phyloP scores from a whole-genome alignment of 1,140 invertebrate genomes.

The Conus betulinus region DNA sequence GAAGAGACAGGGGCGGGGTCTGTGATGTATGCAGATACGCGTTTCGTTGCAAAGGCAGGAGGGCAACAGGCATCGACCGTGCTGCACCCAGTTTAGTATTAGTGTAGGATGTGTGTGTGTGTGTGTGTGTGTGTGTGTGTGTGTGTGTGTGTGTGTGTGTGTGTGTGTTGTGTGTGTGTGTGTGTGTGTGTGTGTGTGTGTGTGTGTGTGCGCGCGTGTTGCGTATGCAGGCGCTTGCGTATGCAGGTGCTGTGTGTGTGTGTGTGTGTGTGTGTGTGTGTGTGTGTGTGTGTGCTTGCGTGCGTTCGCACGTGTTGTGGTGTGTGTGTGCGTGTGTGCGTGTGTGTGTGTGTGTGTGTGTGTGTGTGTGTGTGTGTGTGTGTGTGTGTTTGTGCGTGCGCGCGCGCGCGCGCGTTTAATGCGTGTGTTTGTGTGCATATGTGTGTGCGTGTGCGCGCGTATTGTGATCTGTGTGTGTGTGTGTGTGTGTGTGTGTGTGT shows the following conservation, averaged over 20 bases:
- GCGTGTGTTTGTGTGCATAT: too few relatives aligned
- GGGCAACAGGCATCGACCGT: background rate
- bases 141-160: background rate
- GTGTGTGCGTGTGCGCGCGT: background rate
- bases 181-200: too few relatives aligned
- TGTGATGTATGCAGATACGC: background rate
- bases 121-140: background rate
- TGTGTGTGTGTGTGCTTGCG: too few relatives aligned
- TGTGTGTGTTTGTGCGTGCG: too few relatives aligned
- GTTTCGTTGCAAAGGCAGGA: background rate
- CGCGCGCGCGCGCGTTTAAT: too few relatives aligned
- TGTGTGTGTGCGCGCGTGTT: too few relatives aligned
- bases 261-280: too few relatives aligned
- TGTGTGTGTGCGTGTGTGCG: background rate
- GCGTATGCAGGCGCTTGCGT: too few relatives aligned
- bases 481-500: constrained; percentile 6
- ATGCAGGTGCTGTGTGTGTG: too few relatives aligned
- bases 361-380: too few relatives aligned
- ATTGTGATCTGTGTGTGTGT: constrained; percentile 7
- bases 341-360: too few relatives aligned
- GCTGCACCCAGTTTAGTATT: background rate
- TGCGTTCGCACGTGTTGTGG: background rate
- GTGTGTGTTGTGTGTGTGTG: background rate
- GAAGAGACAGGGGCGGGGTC: background rate
- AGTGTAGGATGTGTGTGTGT: background rate